Base-by-base conservation (phyloP, 2,888 invertebrate species). In the Lycaena phlaeas region DNA sequence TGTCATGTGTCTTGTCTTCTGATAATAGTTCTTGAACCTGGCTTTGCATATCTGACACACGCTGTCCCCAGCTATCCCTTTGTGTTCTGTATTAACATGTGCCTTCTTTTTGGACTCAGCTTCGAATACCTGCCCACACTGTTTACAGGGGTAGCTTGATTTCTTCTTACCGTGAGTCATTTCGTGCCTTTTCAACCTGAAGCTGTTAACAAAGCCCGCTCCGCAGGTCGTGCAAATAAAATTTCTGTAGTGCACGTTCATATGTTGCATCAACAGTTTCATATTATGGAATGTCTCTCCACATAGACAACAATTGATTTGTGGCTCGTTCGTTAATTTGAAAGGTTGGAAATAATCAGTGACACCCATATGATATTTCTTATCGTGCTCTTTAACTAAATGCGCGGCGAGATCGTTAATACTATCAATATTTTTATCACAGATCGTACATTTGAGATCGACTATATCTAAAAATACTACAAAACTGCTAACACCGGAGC, bases 41-140 rank as follows among this genome's bases (percentile, higher is more conserved):
- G 77, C 71, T 38, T 78, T 78, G 50, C 84, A 84, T 4, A 84
- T 79, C 40, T 76, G 76, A 22, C 74, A 87, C 0, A 81, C 78
- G 38, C 78, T 78, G 28, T 81, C 74, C 0, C 82, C 82, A 2
- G 75, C 79, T 1, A 81, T 75, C 0, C 79, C 81, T 43, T 77
- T 79, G 14, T 82, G 82, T 36, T 76, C 78, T 0, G 70, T 73
- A 11, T 78, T 81, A 0, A 79, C 73, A 28, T 84, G 84, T 0
- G 76, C 71, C 27, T 79, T 81, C 50, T 73, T 75, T 42, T 81
- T 78, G 0, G 77, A 78, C 30, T 81, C 78, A 0, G 72, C 74
- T 0, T 73, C 64, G 48, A 82, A 82, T 0, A 68, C 69, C 42
- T 64, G 64, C 0, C 73, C 77, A 45, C 84, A 84, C 45, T 73